Evolutionary conservation across 37 sponge, comb jelly and placozoan species (phyloP).

Genomic region (Spongilla lacustris): DNA sequence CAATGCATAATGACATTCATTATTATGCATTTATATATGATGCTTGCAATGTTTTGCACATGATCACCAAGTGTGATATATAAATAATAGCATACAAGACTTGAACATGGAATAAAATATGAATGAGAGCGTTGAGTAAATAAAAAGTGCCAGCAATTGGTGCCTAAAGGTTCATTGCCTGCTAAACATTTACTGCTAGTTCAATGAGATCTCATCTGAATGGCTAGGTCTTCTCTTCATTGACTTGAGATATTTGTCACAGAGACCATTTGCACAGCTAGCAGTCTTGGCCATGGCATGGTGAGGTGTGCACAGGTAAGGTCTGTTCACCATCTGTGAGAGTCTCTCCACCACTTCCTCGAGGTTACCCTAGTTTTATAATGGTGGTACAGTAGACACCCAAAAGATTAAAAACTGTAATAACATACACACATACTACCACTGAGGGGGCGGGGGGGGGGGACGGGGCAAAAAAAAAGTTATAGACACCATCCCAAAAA

Average conservation of each 20-base stretch:
- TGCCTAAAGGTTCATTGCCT: not conserved
- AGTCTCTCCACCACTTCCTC: conserved; percentile 80
- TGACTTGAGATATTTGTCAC: conserved; percentile 35
- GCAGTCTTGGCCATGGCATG: conserved; percentile 57
- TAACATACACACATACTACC: too few species aligned
- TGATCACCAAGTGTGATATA: too few species aligned
- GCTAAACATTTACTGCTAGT: not conserved
- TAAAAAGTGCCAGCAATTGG: not conserved
- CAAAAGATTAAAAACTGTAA: too few species aligned
- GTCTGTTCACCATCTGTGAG: conserved; percentile 73
- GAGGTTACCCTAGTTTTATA: conserved; percentile 46
- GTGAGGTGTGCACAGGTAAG: conserved; percentile 75
- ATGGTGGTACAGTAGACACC: not conserved
- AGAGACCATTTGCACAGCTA: conserved; percentile 29
- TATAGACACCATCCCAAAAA: too few species aligned
- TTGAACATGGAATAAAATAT: not conserved
- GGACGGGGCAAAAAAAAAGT: too few species aligned
- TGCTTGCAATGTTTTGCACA: too few species aligned
- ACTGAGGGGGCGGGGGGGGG: too few species aligned
- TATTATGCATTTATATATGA: too few species aligned
- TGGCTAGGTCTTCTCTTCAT: conserved; percentile 27
- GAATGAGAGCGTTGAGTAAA: not conserved
- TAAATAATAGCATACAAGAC: too few species aligned
- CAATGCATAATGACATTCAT: too few species aligned
- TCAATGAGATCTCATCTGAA: not conserved